Conservation (phyloP, 2,113 vertebrate species). For the Chloropsis hardwickii region DNA sequence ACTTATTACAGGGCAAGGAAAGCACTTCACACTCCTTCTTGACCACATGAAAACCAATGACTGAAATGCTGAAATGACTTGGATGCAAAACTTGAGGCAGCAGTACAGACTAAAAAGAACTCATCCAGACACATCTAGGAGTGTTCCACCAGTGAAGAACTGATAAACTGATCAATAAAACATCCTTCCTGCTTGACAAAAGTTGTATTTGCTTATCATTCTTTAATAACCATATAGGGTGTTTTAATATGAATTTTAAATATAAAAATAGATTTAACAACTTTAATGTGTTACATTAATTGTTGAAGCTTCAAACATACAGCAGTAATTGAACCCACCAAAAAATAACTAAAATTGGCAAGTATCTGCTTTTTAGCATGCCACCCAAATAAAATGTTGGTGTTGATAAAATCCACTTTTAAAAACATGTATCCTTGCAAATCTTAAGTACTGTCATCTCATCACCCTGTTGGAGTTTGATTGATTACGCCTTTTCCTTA, state of each 20-base stretch:
- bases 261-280: neutral
- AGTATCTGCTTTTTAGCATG: slow-evolving; percentile 1
- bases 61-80: neutral
- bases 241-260: neutral
- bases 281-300: neutral
- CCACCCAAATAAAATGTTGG: neutral
- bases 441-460: slow-evolving; percentile 76
- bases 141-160: neutral
- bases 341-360: neutral
- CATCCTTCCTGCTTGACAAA: neutral
- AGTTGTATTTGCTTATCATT: neutral
- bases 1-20: neutral
- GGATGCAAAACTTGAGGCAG: neutral
- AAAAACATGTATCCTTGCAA: slow-evolving; percentile 69
- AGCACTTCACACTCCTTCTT: neutral
- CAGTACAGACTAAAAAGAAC: neutral
- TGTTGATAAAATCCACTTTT: slow-evolving; percentile 65
- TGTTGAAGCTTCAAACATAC: neutral
- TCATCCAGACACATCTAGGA: neutral
- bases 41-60: neutral
- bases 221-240: neutral
- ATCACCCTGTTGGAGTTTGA: slow-evolving; percentile 83
- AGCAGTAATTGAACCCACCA: neutral
- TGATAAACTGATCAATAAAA: neutral
- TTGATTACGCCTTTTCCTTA: slow-evolving; percentile 93